Base-by-base conservation (phyloP, 35 echinoderm and acorn worm genomes). In the Nesometra sesokonis region DNA sequence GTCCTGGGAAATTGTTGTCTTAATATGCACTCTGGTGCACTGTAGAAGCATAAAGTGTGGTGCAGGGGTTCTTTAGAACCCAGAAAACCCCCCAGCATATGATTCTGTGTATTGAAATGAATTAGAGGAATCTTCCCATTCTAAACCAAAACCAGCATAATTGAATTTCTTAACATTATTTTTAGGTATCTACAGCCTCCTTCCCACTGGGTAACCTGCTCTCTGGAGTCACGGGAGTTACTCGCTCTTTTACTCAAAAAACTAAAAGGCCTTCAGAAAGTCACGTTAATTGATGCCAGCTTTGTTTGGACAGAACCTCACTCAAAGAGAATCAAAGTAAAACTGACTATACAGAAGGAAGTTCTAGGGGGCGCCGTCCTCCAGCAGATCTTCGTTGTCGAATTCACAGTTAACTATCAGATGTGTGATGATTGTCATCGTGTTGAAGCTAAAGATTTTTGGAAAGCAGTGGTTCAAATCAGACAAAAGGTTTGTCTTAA, bases 221-320 rank as follows among this genome's bases (percentile, higher is more conserved):
- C 89, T 2, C 67, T 99, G 86, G 93, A 99, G 46, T 94, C 96
- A 13, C 89, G 92, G 29, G 93, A 99, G 78, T 85, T 99, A n/a
- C 86, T 99, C 17, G 90, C 81, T 2, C 81, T 99, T 32, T 99
- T 91, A 33, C 90, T 99, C 21, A 99, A 99, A 77, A 99, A 93
- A 77, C 87, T 97, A 47, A 99, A 99, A 91, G 95, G 92, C 32
- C 90, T 99, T 8, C 78, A 31, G 35, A 99, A 99, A 87, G 96
- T 99, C 85, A 81, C 82, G 7, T 47, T 98, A 21, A 84, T 94
- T 0, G 95, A 98, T 88, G 95, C 95, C 21, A 87, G 89, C 5
- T 98, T 98, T 34, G 86, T 98, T 9, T 98, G 95, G 95, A 98
- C 95, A 32, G 95, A 98, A 82, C 95, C 95, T 5, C 95, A 94